These are phyloP conservation scores for Todiramphus saurophagus DNA, from an alignment of 2,113 vertebrate species.

Conservation along the genomic window DNA sequence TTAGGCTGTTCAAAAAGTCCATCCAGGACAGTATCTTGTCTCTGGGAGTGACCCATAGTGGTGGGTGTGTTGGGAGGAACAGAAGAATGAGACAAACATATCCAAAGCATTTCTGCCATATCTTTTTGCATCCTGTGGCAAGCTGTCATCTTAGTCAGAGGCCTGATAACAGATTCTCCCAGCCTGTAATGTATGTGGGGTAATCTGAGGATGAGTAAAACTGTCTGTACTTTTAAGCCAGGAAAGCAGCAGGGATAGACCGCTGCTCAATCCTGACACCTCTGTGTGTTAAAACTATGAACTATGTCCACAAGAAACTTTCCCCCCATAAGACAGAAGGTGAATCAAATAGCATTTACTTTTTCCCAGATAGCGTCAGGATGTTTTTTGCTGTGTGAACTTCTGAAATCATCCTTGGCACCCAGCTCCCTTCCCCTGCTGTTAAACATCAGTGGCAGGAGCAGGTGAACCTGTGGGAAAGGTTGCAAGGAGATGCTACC, in stretches of 20 bases:
- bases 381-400: background rate
- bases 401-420: accelerated
- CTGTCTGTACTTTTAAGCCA: background rate
- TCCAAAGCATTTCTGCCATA: background rate
- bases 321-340: background rate
- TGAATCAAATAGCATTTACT: background rate
- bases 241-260: background rate
- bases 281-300: background rate
- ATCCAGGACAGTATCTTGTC: background rate
- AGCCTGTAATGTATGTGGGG: background rate
- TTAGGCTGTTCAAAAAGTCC: background rate
- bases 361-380: background rate
- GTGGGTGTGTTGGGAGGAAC: background rate
- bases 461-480: background rate
- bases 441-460: background rate
- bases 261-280: too few species aligned
- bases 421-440: accelerated
- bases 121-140: background rate
- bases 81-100: background rate
- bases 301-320: accelerated
- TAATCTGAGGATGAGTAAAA: background rate
- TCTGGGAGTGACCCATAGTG: background rate
- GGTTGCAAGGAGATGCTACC: background rate
- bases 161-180: background rate
- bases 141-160: background rate